Percentiles rank a stretch among this genome's conserved stretches.
These are phyloP conservation scores for Heliornis fulica DNA, from an alignment of 2,113 vertebrate species.

Conservation along the genomic window DNA sequence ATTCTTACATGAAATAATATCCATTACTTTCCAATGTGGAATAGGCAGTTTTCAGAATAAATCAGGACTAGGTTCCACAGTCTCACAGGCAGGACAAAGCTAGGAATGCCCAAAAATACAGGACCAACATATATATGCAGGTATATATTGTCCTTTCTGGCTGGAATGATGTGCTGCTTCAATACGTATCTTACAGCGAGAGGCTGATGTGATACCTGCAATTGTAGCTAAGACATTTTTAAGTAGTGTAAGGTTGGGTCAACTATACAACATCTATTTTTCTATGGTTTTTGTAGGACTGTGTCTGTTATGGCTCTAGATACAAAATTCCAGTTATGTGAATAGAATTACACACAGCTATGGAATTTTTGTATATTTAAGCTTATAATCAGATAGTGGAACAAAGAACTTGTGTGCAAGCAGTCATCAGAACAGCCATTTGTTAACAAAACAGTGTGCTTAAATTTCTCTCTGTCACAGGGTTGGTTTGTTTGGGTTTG, in stretches of 20 bases:
- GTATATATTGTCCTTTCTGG: neutral
- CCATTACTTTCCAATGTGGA: neutral
- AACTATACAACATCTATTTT: neutral
- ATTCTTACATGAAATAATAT: neutral
- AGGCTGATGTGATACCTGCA: neutral
- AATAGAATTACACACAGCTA: neutral
- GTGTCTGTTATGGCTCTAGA: neutral
- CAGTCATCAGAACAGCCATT: neutral
- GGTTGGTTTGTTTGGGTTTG: neutral
- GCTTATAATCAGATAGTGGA: neutral
- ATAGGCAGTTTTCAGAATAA: neutral
- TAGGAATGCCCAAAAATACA: neutral
- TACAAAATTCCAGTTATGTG: neutral
- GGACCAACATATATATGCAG: neutral
- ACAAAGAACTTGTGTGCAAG: neutral
- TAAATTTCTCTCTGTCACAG: neutral
- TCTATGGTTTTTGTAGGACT: neutral
- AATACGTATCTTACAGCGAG: neutral
- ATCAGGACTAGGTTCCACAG: neutral
- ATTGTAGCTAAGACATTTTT: neutral
- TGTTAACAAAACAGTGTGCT: neutral
- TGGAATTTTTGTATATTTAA: neutral
- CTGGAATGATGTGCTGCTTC: neutral
- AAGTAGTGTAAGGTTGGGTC: neutral
- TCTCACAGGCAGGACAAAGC: neutral